Evolutionary conservation across 2,888 invertebrate species (phyloP), one percentile per base, ranked within the genome.

Genomic region (Erannis defoliaria): DNA sequence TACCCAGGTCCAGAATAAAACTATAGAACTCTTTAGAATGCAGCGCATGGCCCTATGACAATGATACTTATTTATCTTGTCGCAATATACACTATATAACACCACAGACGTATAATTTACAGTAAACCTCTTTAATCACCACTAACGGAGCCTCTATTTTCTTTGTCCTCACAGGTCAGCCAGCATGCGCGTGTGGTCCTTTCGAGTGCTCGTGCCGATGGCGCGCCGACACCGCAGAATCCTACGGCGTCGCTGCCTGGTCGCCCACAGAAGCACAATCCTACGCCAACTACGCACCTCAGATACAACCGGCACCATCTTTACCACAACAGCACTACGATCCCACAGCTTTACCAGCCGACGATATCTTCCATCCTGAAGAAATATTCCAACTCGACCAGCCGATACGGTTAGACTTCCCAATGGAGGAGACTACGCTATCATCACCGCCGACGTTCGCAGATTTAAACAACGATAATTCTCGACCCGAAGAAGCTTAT

Each of bases 361-460:
- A 94, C 40, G 96, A 96, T 74, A 90, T 96, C 23, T 96, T 96
- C 80, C 96, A 96, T 77, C 96, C 96, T 0, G 96, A 96, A 77
- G 96, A 96, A 82, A 96, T 96, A 66, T 96, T 96, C 84, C 96
- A 96, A 80, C 84, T 96, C 61, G 96, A 96, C 75, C 96, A 96
- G 77, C 96, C 96, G 0, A 93, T 96, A 37, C 89, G 95, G 71
- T 87, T 95, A 0, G 95, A 96, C 74, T 95, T 94, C 68, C 86
- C 93, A 0, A 85, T 93, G 64, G 94, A 94, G 68, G 89, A 89
- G 50, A 89, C 84, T 60, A 82, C 93, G 0, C 80, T 94, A 10
- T 91, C 94, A 74, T 96, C 96, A 0, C 96, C 96, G 0, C 94
- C 96, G 0, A 96, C 96, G 0, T 90, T 96, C 56, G 93, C 96